Evolutionary conservation across 2,797 vertebrate genomes (phyloP).

Genomic region (Anguilla anguilla): DNA sequence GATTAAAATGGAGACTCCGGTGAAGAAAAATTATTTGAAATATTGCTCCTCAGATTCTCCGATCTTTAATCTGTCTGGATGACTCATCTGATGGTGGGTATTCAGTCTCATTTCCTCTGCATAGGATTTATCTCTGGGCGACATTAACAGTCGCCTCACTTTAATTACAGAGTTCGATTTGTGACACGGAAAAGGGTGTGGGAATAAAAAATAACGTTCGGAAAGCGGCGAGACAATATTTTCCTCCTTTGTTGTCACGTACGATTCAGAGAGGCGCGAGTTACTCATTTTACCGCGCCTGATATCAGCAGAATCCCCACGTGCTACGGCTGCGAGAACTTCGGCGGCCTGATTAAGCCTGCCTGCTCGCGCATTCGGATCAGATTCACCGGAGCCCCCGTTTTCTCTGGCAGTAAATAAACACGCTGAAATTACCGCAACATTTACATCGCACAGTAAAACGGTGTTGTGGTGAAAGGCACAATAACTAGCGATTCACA

Average conservation of each 20-base stretch:
- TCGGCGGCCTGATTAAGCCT: constrained; percentile 62
- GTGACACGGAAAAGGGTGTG: not conserved
- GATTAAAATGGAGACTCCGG: not conserved
- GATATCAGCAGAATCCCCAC: constrained; percentile 59
- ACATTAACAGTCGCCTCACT: not conserved
- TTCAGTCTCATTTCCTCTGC: not conserved
- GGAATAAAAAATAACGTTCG: constrained; percentile 1
- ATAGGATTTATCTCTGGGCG: not conserved
- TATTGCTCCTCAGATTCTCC: not conserved
- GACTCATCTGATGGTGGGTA: not conserved
- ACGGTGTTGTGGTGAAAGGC: not conserved
- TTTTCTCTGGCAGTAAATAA: not conserved
- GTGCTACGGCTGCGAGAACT: constrained; percentile 59
- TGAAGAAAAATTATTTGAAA: not conserved
- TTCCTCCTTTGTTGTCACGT: not conserved
- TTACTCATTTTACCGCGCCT: constrained; percentile 51
- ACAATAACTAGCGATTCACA: constrained; percentile 1
- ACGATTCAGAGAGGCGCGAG: constrained; percentile 62
- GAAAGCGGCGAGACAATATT: not conserved
- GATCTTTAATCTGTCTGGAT: constrained; percentile 1
- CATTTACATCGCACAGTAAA: not conserved
- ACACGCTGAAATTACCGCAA: not conserved
- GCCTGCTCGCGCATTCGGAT: constrained; percentile 61
- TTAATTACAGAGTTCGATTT: not conserved
- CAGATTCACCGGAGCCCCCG: constrained; percentile 40